Evolutionary conservation across 1,140 invertebrate species (phyloP).

Genomic region (Apis cerana): DNA sequence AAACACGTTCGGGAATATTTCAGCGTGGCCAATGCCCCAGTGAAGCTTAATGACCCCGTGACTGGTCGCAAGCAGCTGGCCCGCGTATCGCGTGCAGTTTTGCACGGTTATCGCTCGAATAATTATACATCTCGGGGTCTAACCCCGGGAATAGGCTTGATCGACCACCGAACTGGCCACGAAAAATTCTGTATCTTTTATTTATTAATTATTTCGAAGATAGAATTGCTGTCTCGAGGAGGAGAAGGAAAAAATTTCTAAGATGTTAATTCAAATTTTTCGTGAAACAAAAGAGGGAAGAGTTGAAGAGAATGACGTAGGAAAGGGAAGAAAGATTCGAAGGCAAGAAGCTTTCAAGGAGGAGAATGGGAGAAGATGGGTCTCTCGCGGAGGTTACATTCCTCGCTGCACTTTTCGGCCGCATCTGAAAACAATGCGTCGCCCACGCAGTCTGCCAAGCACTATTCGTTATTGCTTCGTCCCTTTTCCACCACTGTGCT

Average conservation of each 20-base stretch:
- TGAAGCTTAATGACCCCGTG: conserved; percentile 74
- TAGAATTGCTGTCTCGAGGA: not conserved
- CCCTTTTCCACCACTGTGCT: conserved; percentile 35
- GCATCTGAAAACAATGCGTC: conserved; percentile 43
- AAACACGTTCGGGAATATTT: conserved; percentile 51
- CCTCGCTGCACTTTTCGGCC: conserved; percentile 21
- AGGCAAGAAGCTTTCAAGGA: not conserved
- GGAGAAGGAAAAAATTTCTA: not conserved
- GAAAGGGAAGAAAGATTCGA: not conserved
- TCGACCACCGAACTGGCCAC: conserved; percentile 9
- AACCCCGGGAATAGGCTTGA: conserved; percentile 31
- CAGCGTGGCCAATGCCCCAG: conserved; percentile 56
- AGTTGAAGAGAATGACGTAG: not conserved
- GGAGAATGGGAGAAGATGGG: not conserved
- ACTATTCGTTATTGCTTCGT: conserved; percentile 36
- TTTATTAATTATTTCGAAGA: not conserved
- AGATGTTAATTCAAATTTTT: no score
- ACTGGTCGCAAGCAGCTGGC: conserved; percentile 62
- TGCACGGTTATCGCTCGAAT: conserved; percentile 55
- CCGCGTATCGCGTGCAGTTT: conserved; percentile 63
- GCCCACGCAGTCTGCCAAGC: conserved; percentile 39
- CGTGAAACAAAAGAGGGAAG: not conserved
- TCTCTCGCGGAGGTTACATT: conserved; percentile 21
- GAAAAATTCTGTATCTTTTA: conserved; percentile 9
- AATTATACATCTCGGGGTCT: conserved; percentile 25